Percentiles rank a stretch among this genome's conserved stretches.
Conservation (phyloP, 2,888 invertebrate genomes). For the Fragum sueziense region DNA sequence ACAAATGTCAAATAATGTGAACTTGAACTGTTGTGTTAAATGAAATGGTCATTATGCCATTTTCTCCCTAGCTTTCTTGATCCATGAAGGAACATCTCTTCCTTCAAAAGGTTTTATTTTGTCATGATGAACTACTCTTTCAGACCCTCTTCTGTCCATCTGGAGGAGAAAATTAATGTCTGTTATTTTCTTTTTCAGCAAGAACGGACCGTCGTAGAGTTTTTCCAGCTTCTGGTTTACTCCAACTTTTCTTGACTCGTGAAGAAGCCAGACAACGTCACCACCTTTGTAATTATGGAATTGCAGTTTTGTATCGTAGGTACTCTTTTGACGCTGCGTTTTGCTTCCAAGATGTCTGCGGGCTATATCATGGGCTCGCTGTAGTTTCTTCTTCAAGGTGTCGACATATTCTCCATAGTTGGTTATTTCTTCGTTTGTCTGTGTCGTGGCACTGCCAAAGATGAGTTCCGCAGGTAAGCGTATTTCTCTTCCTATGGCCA, state of each 20-base stretch:
- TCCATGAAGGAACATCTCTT: too few relatives aligned
- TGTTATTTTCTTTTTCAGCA: not conserved
- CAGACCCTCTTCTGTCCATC: too few relatives aligned
- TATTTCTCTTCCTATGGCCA: slow-evolving; percentile 51
- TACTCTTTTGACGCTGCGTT: slow-evolving; percentile 22
- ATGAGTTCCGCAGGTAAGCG: slow-evolving; percentile 45
- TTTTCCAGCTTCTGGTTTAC: slow-evolving; percentile 9
- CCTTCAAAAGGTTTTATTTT: too few relatives aligned
- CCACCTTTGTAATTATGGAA: not conserved
- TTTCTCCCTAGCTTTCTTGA: too few relatives aligned
- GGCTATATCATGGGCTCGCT: slow-evolving; percentile 30
- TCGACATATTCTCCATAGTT: slow-evolving; percentile 19
- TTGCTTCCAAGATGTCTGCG: slow-evolving; percentile 17
- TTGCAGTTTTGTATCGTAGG: slow-evolving; percentile 26
- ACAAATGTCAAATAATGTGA: too few relatives aligned
- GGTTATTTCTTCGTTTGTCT: not conserved
- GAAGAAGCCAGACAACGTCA: not conserved
- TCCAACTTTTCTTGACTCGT: slow-evolving; percentile 11
- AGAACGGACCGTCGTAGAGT: not conserved
- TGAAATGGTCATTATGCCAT: too few relatives aligned
- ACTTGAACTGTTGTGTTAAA: too few relatives aligned
- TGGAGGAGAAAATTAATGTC: slow-evolving; percentile 13
- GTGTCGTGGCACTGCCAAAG: slow-evolving; percentile 6
- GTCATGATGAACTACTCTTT: too few relatives aligned
- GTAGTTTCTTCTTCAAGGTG: not conserved